Evolutionary conservation across 2,888 invertebrate genomes (phyloP).

Genomic region (Drosophila neotestacea): DNA sequence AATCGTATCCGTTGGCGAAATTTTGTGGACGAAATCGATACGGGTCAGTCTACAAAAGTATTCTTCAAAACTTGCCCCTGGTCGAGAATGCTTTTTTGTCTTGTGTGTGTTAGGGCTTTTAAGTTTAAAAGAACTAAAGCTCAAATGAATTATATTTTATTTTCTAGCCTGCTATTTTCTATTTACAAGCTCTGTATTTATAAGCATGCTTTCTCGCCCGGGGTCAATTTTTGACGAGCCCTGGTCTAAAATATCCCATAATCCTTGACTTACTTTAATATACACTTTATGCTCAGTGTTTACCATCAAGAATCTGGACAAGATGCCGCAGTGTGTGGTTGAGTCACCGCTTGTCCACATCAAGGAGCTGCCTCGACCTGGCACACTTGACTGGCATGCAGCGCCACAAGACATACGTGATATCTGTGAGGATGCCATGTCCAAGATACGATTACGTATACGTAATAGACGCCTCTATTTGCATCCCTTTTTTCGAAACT

Average conservation of each 20-base stretch:
- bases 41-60: slow-evolving; percentile 85
- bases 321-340: slow-evolving; percentile 88
- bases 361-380: slow-evolving; percentile 85
- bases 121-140: no score
- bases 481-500: slow-evolving; percentile 89
- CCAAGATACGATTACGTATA: slow-evolving; percentile 88
- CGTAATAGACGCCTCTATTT: slow-evolving; percentile 88
- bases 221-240: no score
- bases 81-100: no score
- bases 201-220: no score
- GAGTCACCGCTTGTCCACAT: slow-evolving; percentile 87
- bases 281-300: slow-evolving; percentile 86
- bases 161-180: no score
- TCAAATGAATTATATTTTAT: no score
- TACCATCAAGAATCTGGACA: slow-evolving; percentile 89
- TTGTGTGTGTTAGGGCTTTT: no score
- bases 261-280: background rate
- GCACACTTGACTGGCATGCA: slow-evolving; percentile 86
- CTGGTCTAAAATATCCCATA: background rate
- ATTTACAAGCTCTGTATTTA: no score
- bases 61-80: no score
- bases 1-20: slow-evolving; percentile 90
- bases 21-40: slow-evolving; percentile 92
- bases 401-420: slow-evolving; percentile 84
- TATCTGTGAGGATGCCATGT: slow-evolving; percentile 88